phyloP scores from a whole-genome alignment of 2,797 vertebrate genomes.

The Pipistrellus nathusii region DNA sequence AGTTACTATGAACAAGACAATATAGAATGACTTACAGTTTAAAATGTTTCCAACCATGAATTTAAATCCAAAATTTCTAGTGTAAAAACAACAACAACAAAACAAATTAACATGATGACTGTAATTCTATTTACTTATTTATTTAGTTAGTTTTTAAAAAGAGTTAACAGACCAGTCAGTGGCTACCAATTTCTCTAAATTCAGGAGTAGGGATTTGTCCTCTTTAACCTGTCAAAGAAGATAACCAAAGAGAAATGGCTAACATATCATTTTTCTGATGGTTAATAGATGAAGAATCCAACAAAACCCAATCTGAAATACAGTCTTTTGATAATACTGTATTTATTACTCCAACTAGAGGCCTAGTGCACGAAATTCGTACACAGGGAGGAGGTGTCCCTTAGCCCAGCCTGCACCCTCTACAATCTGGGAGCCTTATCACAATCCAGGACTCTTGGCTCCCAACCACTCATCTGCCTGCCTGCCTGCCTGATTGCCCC shows the following conservation, averaged over 20 bases:
- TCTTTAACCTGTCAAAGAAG: neutral
- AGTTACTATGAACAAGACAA: neutral
- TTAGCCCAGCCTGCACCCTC: no score
- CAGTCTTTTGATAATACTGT: neutral
- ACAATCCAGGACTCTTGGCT: no score
- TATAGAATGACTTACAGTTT: neutral
- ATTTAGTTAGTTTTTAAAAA: neutral
- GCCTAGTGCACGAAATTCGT: no score
- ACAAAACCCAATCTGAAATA: neutral
- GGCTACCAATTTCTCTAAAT: neutral
- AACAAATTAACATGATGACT: neutral
- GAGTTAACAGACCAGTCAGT: neutral
- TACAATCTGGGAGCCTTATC: no score
- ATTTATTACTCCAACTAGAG: neutral
- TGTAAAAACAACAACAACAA: neutral
- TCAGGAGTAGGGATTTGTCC: neutral
- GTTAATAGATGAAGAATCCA: neutral
- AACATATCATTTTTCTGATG: slow-evolving; percentile 2
- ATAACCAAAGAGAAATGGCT: neutral
- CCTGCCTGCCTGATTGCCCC: no score
- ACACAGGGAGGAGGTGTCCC: no score
- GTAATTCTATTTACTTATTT: neutral
- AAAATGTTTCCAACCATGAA: slow-evolving; percentile 37
- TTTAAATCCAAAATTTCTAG: neutral
- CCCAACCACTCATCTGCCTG: no score